Conservation (phyloP, 2,797 vertebrate species). For the Myotis daubentonii region DNA sequence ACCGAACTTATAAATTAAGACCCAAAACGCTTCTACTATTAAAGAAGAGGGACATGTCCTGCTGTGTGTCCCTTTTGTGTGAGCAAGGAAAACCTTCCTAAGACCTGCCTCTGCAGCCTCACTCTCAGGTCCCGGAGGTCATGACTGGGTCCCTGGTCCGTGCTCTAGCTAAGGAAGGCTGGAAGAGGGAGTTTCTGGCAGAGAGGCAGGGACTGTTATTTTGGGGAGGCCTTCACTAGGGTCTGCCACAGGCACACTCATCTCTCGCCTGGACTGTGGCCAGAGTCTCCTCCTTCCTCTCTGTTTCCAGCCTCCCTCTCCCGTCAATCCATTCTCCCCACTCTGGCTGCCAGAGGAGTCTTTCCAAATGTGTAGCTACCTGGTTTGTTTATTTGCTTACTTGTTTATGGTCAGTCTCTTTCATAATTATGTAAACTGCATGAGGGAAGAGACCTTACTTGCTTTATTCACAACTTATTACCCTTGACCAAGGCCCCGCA, state of each 20-base stretch:
- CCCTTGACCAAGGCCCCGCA: neutral
- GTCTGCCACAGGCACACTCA: neutral
- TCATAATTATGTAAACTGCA: neutral
- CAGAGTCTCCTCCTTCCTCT: neutral
- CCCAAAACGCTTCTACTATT: neutral
- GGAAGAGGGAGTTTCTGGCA: neutral
- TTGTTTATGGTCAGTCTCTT: neutral
- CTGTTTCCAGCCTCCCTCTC: neutral
- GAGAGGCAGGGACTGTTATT: neutral
- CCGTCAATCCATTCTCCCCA: neutral
- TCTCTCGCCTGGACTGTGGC: neutral
- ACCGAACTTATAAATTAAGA: neutral
- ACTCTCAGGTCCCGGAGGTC: neutral
- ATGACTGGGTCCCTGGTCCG: rapidly evolving
- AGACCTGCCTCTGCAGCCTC: neutral
- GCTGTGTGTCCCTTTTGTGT: neutral
- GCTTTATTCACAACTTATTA: neutral
- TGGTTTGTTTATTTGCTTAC: neutral
- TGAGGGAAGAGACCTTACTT: neutral
- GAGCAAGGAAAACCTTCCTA: neutral
- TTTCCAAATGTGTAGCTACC: neutral
- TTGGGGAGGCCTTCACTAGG: neutral
- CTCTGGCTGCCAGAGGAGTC: neutral
- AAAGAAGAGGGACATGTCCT: neutral
- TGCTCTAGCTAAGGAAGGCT: neutral